Evolutionary conservation across 2,888 invertebrate species (phyloP).

Genomic region (Chloroclysta siterata): DNA sequence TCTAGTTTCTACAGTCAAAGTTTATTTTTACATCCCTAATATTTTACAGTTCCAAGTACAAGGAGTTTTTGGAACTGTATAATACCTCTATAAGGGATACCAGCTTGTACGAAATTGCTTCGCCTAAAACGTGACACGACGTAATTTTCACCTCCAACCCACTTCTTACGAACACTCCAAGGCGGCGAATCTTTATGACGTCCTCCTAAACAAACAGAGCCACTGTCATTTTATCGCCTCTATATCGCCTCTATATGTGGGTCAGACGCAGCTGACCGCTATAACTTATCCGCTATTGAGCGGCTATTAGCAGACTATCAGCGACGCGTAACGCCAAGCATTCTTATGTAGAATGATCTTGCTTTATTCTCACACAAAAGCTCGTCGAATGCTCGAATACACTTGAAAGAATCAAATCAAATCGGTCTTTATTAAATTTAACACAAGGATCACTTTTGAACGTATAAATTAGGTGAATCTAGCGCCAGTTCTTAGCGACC

Average conservation of each 20-base stretch:
- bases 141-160: not conserved
- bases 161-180: constrained; percentile 19
- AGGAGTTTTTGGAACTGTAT: too few species aligned
- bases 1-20: too few species aligned
- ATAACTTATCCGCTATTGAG: constrained; percentile 44
- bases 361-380: not conserved
- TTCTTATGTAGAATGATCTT: constrained; percentile 16
- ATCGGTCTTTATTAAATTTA: too few species aligned
- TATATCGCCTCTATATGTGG: constrained; percentile 28
- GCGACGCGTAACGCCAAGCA: constrained; percentile 37
- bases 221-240: constrained; percentile 22
- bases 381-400: not conserved
- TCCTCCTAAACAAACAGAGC: constrained; percentile 24
- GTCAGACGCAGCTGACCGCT: constrained; percentile 48
- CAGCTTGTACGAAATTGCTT: not conserved
- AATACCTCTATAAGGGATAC: too few species aligned
- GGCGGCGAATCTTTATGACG: constrained; percentile 23
- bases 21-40: too few species aligned
- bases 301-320: constrained; percentile 38
- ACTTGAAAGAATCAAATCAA: too few species aligned
- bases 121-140: not conserved
- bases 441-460: too few species aligned
- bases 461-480: too few species aligned
- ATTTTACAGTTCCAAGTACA: too few species aligned
- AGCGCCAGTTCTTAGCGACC: too few species aligned